Evolutionary conservation across 1,140 invertebrate species (phyloP), one percentile per base, ranked within the genome.

Genomic region (Globodera ellingtonae): DNA sequence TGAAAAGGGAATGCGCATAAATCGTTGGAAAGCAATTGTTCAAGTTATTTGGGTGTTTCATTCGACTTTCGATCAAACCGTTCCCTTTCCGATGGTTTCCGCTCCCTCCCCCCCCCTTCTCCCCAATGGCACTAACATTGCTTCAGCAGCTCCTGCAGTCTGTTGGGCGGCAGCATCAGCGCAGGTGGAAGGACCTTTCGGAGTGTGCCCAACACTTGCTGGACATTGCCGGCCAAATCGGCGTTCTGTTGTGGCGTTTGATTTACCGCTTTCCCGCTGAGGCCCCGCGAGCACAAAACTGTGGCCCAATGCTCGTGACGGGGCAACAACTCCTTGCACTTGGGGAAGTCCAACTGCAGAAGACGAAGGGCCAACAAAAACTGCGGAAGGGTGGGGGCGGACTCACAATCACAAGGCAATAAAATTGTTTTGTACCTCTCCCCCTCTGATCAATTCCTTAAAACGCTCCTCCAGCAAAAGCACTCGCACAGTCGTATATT

Each of bases 341-440:
- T 84, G 35, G 84, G 84, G 71, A 86, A 85, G 18, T 85, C 84
- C 13, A 82, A 65, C 78, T 84, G 85, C 3, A 85, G 78, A 48
- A 85, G 66, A 21, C 71, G 82, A 44, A 85, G 83, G 6, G 79
- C 84, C 35, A 77, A 65, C 24, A 84, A 48, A 9, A 72, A 69
- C 83, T 85, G 65, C 10, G 48, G 48, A n/a, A 62, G 15, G 35
- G 50, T 44, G 9, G 24, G 8, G 13, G 35, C 9, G 18, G 24
- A 82, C 18, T 81, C 10, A 59, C 71, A 15, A n/a, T 21, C 6
- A 76, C 18, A 46, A 8, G 48, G 1, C 44, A 15, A 9, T 46
- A 52, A 3, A 35, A 18, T 18, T 18, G 56, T 62, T 62, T 5
- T 6, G 10, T 62, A 85, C 85, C 59, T 85, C 84, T 8, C 82